phyloP scores from a whole-genome alignment of 2,113 vertebrate species.

The Camelus dromedarius region DNA sequence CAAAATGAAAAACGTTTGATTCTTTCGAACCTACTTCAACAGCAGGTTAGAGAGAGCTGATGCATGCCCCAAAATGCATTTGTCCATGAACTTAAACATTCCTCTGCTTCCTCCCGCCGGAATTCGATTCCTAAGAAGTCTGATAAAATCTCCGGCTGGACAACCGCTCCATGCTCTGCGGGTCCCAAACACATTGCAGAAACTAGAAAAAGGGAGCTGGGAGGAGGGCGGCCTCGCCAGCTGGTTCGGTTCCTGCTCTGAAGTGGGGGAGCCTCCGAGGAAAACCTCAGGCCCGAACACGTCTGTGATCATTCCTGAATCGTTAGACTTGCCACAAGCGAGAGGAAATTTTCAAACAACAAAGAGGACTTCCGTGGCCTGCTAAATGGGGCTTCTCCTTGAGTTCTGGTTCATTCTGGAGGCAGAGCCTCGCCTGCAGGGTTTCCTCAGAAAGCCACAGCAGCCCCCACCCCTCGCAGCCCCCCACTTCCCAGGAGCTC shows the following conservation, averaged over 20 bases:
- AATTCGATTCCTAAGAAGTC: background rate
- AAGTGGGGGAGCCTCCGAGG: background rate
- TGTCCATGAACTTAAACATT: background rate
- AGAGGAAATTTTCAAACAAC: background rate
- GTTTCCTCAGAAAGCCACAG: background rate
- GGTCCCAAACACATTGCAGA: background rate
- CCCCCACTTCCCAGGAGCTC: background rate
- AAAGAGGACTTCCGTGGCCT: background rate
- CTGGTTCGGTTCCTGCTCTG: background rate
- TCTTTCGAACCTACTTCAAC: background rate
- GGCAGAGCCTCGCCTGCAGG: background rate
- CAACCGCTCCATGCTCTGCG: background rate
- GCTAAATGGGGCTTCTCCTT: background rate
- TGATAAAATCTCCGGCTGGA: constrained; percentile 6
- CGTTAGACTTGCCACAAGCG: background rate
- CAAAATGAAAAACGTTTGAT: background rate
- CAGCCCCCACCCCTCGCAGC: background rate
- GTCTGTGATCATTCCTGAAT: background rate
- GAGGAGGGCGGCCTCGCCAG: background rate
- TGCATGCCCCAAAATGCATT: background rate
- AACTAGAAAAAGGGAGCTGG: background rate
- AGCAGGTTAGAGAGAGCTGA: background rate
- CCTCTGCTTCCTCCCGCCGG: background rate
- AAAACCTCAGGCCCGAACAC: background rate
- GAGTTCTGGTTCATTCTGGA: background rate